Percentiles rank a stretch among this genome's conserved stretches.
These are phyloP conservation scores for Anthonomus grandis DNA, from an alignment of 1,140 invertebrate species.

Conservation along the genomic window DNA sequence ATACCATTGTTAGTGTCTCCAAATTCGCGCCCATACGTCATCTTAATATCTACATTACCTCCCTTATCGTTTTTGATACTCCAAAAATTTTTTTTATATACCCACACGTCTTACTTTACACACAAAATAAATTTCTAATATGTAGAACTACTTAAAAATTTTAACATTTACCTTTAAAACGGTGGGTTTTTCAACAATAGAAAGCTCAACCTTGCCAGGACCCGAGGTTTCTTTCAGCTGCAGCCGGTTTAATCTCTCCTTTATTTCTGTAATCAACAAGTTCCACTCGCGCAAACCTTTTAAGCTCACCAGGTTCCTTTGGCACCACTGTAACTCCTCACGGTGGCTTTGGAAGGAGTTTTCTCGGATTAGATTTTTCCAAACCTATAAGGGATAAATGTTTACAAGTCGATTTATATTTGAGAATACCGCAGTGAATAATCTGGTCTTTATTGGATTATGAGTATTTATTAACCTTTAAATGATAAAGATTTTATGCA, in stretches of 20 bases:
- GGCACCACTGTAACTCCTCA: constrained; percentile 67
- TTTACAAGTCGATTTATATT: no score
- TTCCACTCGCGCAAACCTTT: constrained; percentile 70
- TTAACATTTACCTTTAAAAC: constrained; percentile 59
- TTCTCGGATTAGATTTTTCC: constrained; percentile 38
- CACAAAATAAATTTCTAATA: neutral
- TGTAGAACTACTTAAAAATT: constrained; percentile 1
- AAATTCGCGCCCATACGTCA: no score
- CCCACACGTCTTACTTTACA: neutral
- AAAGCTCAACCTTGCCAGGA: constrained; percentile 46
- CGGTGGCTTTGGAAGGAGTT: constrained; percentile 28
- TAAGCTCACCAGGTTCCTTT: constrained; percentile 68
- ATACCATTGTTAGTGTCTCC: no score
- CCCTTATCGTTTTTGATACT: no score
- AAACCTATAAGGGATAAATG: constrained; percentile 43
- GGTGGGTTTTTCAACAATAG: constrained; percentile 53
- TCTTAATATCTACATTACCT: no score
- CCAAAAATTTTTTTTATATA: neutral
- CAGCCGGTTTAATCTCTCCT: constrained; percentile 54
- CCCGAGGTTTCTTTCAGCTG: constrained; percentile 52
- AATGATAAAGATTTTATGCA: no score
- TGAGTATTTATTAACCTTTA: no score
- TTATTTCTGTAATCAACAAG: constrained; percentile 68
- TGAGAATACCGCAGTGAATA: no score
- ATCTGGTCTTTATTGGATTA: no score